Base-by-base conservation (phyloP, 2,888 invertebrate species). In the Pandemis corylana region DNA sequence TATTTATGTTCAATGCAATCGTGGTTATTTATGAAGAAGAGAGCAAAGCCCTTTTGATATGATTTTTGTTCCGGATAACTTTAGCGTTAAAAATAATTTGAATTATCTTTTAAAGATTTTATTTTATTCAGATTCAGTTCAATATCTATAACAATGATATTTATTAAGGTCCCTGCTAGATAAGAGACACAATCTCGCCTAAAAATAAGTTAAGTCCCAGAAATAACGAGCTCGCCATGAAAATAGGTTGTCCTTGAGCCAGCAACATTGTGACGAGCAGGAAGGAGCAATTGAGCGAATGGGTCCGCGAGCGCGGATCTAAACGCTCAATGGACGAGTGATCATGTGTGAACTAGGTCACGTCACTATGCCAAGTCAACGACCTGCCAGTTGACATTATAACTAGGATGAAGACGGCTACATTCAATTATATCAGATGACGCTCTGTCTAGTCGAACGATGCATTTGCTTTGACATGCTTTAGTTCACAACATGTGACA, bases 341-440 rank as follows among this genome's bases (percentile, higher is more conserved):
- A 87, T 85, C 88, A 89, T 87, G 88, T 93, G 94, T 85, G 93
- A 93, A 93, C 88, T 91, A 78, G 92, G 92, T 83, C 89, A 93
- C 78, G 91, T 83, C 89, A 93, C 78, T 88, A 81, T 84, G 87
- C 79, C 85, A 85, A 82, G 89, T 87, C 88, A 88, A 84, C 79
- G 86, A 89, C 86, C 76, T 68, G 61, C 61, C 49, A 42, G 68
- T 74, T 76, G 74, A 76, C 70, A 62, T 70, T 73, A 68, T 62
- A 51, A 46, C 41, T 72, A 51, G 66, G 46, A 49, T 69, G n/a
- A 53, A 74, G 61, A 49, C 69, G 65, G 61, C 65, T 49, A 49
- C 74, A 61, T 41, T 67, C 49, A 41, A 42, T 53, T 41, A 67
- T 12, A 46, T 42, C 42, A 53, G 49, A 53, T 49, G 63, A 42